Evolutionary conservation across 1,140 invertebrate species (phyloP).

Genomic region (Cydia strobilella): DNA sequence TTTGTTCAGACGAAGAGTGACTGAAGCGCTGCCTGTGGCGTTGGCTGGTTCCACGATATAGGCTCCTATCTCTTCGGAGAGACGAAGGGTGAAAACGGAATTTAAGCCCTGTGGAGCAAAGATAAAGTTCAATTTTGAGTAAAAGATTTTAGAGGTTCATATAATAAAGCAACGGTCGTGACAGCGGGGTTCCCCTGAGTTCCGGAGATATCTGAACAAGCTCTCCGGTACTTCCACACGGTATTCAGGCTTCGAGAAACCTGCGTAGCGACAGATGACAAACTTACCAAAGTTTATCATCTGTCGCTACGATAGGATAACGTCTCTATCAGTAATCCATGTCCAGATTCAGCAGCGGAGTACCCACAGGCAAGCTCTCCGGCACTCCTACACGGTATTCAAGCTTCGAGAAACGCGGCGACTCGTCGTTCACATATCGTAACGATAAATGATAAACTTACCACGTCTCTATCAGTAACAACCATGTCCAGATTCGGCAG

Average conservation of each 20-base stretch:
- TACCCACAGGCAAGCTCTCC: conserved; percentile 91
- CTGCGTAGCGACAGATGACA: no score
- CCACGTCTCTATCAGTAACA: conserved; percentile 88
- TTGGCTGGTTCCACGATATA: conserved; percentile 91
- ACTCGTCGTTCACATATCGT: no score
- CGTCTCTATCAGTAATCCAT: conserved; percentile 93
- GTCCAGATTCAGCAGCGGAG: conserved; percentile 89
- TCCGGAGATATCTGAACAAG: no score
- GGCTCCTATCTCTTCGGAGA: conserved; percentile 86
- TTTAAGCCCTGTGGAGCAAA: conserved; percentile 85
- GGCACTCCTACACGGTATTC: conserved; percentile 90
- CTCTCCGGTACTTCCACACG: conserved; percentile 89
- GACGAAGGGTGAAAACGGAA: conserved; percentile 87
- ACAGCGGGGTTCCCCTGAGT: no score
- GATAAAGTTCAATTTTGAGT: not conserved
- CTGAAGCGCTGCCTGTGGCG: conserved; percentile 89
- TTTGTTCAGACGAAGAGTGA: conserved; percentile 90
- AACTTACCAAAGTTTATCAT: no score
- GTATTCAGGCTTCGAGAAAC: conserved; percentile 90
- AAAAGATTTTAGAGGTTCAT: not conserved
- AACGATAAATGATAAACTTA: no score
- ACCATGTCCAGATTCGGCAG: conserved; percentile 92
- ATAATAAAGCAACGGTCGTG: no score
- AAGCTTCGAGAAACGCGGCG: conserved; percentile 88
- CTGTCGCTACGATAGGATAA: no score